These are phyloP conservation scores for Criorhina ranunculi DNA, from an alignment of 2,888 invertebrate species.

Conservation along the genomic window DNA sequence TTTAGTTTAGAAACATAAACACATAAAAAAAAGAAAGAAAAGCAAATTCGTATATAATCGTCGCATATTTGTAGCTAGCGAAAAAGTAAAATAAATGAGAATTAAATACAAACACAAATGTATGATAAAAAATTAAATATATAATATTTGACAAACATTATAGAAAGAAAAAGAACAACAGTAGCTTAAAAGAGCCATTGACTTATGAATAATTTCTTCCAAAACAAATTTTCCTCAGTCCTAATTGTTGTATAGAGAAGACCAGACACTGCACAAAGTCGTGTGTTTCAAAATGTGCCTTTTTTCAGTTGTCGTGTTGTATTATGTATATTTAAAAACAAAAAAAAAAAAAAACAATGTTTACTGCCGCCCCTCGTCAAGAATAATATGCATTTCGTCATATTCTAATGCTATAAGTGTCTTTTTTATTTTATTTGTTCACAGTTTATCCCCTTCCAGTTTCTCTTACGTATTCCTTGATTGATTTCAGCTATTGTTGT, in stretches of 20 bases:
- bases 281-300: slow-evolving; percentile 75
- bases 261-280: slow-evolving; percentile 67
- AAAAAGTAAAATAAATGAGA: slow-evolving; percentile 32
- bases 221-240: slow-evolving; percentile 38
- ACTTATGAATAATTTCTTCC: slow-evolving; percentile 69
- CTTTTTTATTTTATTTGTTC: neutral
- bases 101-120: slow-evolving; percentile 38
- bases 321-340: slow-evolving; percentile 49
- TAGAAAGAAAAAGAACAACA: slow-evolving; percentile 64
- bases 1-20: slow-evolving; percentile 29
- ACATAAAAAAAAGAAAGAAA: slow-evolving; percentile 17
- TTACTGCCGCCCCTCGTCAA: slow-evolving; percentile 54
- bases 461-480: slow-evolving; percentile 21
- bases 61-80: slow-evolving; percentile 72
- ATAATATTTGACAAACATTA: slow-evolving; percentile 66
- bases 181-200: slow-evolving; percentile 71
- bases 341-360: slow-evolving; percentile 15
- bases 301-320: slow-evolving; percentile 72
- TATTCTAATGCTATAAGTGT: slow-evolving; percentile 5
- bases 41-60: slow-evolving; percentile 59
- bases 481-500: slow-evolving; percentile 75
- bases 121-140: slow-evolving; percentile 10
- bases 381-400: slow-evolving; percentile 13
- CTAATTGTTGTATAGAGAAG: slow-evolving; percentile 48
- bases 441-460: neutral